Evolutionary conservation across 2,797 vertebrate species (phyloP).

Genomic region (Microctenopoma stevenorrisi): DNA sequence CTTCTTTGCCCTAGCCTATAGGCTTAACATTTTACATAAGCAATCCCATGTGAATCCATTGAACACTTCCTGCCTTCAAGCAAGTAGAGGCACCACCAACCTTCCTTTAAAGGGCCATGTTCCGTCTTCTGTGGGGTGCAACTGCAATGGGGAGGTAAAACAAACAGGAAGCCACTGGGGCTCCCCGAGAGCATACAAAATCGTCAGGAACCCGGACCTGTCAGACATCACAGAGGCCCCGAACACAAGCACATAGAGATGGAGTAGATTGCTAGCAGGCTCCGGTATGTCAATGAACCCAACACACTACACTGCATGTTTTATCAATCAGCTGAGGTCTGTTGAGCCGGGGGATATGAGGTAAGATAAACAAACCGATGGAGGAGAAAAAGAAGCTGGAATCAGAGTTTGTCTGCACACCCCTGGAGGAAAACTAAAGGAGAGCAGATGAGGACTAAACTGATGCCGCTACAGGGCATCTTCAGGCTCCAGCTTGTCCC

Average conservation of each 20-base stretch:
- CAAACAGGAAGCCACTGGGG: slow-evolving; percentile 8
- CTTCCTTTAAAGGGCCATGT: slow-evolving; percentile 22
- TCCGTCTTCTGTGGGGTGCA: not conserved
- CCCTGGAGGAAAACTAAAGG: slow-evolving; percentile 35
- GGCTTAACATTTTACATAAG: not conserved
- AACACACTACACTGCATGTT: slow-evolving; percentile 45
- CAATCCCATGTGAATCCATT: not conserved
- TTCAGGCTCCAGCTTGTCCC: slow-evolving; percentile 29
- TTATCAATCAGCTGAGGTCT: slow-evolving; percentile 68
- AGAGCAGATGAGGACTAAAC: slow-evolving; percentile 29
- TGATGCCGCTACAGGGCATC: slow-evolving; percentile 39
- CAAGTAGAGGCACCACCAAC: not conserved
- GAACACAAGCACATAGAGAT: slow-evolving; percentile 46
- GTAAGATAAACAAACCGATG: slow-evolving; percentile 49
- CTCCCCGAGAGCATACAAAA: slow-evolving; percentile 20
- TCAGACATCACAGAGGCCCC: slow-evolving; percentile 39
- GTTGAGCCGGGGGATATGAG: slow-evolving; percentile 40
- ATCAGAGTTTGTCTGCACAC: slow-evolving; percentile 31
- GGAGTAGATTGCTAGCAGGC: slow-evolving; percentile 41
- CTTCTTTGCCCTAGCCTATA: not conserved
- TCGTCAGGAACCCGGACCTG: slow-evolving; percentile 32
- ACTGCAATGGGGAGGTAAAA: slow-evolving; percentile 2
- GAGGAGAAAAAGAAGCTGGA: slow-evolving; percentile 10
- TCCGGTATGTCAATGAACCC: slow-evolving; percentile 47
- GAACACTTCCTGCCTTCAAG: slow-evolving; percentile 22